Percentiles rank a stretch among this genome's conserved stretches.
Evolutionary conservation across 1,140 invertebrate species (phyloP).

Genomic region (Centruroides sculpturatus): DNA sequence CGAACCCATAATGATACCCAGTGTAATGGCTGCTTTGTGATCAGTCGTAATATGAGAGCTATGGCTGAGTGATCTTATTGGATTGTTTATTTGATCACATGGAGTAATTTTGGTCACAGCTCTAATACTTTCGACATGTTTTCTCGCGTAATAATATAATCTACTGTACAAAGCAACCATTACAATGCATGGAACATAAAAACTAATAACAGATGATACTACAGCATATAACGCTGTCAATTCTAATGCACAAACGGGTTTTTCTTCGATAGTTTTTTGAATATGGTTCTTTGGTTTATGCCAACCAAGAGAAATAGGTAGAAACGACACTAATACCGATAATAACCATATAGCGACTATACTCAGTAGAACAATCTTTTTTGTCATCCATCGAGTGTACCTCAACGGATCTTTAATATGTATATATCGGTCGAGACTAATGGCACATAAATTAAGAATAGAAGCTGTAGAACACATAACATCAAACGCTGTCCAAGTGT

Average conservation of each 20-base stretch:
- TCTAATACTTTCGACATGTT: slow-evolving; percentile 51
- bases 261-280: slow-evolving; percentile 44
- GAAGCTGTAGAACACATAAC: slow-evolving; percentile 95
- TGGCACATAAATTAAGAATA: slow-evolving; percentile 69
- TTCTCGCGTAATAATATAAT: slow-evolving; percentile 71
- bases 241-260: slow-evolving; percentile 18
- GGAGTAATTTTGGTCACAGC: slow-evolving; percentile 11
- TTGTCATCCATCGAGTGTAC: slow-evolving; percentile 82
- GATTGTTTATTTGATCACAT: background rate
- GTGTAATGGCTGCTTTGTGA: slow-evolving; percentile 77
- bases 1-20: slow-evolving; percentile 83
- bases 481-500: slow-evolving; percentile 64
- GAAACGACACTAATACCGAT: slow-evolving; percentile 65
- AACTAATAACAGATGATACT: slow-evolving; percentile 80
- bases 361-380: slow-evolving; percentile 65
- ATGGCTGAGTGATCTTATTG: slow-evolving; percentile 1
- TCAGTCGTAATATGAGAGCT: slow-evolving; percentile 16
- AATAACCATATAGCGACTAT: slow-evolving; percentile 84
- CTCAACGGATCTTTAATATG: slow-evolving; percentile 84
- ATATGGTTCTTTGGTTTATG: slow-evolving; percentile 45
- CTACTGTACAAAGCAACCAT: slow-evolving; percentile 95
- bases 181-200: slow-evolving; percentile 89
- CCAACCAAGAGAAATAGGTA: slow-evolving; percentile 63
- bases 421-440: slow-evolving; percentile 80
- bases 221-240: slow-evolving; percentile 51